Evolutionary conservation across 2,888 invertebrate species (phyloP), one percentile per base, ranked within the genome.

Genomic region (Trypoxylon attenuatum): DNA sequence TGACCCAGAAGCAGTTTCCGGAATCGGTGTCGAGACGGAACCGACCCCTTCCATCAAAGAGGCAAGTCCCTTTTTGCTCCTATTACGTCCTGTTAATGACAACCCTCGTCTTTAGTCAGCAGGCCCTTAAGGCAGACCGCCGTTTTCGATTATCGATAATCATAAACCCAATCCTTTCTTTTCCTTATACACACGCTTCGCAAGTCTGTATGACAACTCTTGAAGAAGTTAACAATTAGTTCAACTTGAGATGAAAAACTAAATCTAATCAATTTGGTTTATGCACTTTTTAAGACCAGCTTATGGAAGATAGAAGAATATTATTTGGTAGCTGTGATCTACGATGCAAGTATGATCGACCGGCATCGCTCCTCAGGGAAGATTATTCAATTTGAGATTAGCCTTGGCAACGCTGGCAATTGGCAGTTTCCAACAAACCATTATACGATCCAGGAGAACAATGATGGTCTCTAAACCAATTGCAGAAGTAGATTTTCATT

Each of bases 321-420:
- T 73, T 89, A 91, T 47, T 83, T 94, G 22, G 91, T 91, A 69
- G 91, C 91, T 4, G 88, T 91, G 5, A 85, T 94, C 27, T 89
- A 92, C 57, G 92, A 93, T 80, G 90, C 91, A 0, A 91, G 91
- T 0, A 91, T 92, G 90, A 89, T 94, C 53, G 91, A 92, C 79
- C 89, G 86, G 1, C 73, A 87, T 65, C 89, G 88, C 52, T 87
- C 90, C 39, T 84, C 87, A 5, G 89, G 89, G 58, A 87, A 88
- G 19, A 69, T 77, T 16, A 89, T 94, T 42, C 90, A 90, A 50
- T 90, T 94, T 64, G 92, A 93, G 74, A 86, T 94, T 27, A 92
- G 92, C 69, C 88, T 93, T 45, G 94, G 92, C 0, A 91, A 92
- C 66, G 88, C 89, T 8, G 88, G 89, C 4, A 89, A 89, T 61